phyloP scores from a whole-genome alignment of 2,797 vertebrate genomes.

The Sorex maritimensis region DNA sequence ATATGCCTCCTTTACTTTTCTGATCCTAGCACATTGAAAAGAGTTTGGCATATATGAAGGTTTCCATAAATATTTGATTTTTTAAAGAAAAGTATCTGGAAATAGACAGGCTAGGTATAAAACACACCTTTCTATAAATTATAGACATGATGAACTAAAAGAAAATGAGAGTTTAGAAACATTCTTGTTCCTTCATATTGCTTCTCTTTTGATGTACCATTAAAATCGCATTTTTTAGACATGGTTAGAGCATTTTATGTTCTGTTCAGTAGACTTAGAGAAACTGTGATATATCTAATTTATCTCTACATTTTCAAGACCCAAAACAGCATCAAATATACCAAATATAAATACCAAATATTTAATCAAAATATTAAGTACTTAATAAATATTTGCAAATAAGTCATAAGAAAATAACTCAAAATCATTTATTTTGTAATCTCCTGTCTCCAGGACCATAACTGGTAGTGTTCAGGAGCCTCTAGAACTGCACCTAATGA shows the following conservation, averaged over 20 bases:
- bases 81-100: neutral
- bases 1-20: neutral
- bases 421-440: neutral
- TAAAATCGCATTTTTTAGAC: too few relatives aligned
- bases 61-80: conserved; percentile 36
- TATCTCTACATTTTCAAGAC: neutral
- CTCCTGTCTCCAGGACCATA: neutral
- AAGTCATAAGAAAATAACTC: neutral
- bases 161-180: neutral
- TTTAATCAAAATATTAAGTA: conserved; percentile 34
- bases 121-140: conserved; percentile 11
- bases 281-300: neutral
- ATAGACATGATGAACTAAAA: neutral
- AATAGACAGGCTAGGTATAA: neutral
- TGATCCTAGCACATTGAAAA: neutral
- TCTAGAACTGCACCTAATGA: too few relatives aligned
- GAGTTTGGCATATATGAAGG: neutral
- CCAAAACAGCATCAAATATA: neutral
- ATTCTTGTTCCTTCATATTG: neutral
- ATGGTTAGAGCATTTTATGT: too few relatives aligned
- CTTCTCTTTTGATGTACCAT: neutral
- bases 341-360: neutral
- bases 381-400: neutral
- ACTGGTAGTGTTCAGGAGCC: too few relatives aligned
- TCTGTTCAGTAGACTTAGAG: neutral